Evolutionary conservation across 2,888 invertebrate species (phyloP).

Genomic region (Napeogenes sylphis): DNA sequence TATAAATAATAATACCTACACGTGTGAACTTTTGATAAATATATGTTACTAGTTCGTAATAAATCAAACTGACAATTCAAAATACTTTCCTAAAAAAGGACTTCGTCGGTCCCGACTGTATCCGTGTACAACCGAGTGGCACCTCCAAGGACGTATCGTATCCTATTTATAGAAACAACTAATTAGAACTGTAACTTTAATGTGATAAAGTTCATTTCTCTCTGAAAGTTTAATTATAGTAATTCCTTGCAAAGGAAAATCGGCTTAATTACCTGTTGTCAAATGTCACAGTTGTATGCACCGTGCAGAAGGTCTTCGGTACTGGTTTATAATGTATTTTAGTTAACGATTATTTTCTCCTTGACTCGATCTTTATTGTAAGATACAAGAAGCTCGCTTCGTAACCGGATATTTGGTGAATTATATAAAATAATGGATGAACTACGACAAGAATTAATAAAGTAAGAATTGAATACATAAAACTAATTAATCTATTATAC

Average conservation of each 20-base stretch:
- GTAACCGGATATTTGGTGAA: conserved; percentile 2
- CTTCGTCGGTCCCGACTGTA: neutral
- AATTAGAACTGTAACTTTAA: neutral
- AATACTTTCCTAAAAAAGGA: conserved; percentile 2
- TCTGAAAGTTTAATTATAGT: neutral
- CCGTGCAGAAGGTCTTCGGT: neutral
- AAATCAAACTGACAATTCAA: neutral
- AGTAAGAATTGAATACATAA: too few relatives aligned
- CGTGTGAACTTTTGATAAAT: too few relatives aligned
- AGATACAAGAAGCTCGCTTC: neutral
- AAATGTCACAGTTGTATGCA: neutral
- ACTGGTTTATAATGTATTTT: conserved; percentile 14
- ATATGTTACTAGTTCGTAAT: too few relatives aligned
- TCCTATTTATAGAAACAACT: neutral
- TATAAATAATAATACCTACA: too few relatives aligned
- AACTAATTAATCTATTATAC: too few relatives aligned
- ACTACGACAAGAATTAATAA: too few relatives aligned
- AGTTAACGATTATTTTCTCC: conserved; percentile 22
- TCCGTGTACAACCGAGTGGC: conserved; percentile 15
- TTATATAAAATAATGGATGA: too few relatives aligned
- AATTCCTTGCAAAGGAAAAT: neutral
- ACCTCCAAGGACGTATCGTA: conserved; percentile 15
- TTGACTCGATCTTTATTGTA: conserved; percentile 12
- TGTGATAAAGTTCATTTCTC: neutral
- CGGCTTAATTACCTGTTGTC: neutral